Evolutionary conservation across 2,113 vertebrate species (phyloP), one percentile per base, ranked within the genome.

Genomic region (Hippocampus mohnikei): DNA sequence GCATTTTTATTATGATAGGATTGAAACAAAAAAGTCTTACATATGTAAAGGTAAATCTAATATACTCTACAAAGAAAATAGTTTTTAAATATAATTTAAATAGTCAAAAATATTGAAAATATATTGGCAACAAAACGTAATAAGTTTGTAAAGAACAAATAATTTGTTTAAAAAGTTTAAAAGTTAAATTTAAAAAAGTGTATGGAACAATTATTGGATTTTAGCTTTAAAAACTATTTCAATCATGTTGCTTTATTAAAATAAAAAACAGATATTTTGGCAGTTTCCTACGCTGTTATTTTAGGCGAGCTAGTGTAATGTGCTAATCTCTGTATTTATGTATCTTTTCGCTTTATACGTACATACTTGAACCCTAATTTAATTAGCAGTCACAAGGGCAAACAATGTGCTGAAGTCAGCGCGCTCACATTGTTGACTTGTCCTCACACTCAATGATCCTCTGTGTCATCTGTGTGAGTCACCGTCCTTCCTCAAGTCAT

Each of bases 391-490:
- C 68, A 76, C 66, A 78, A 63, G 23, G 60, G 64, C 23, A 33
- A 42, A 16, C 25, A 56, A 65, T 27, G 42, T 18, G 63, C 63
- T 65, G 63, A 65, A 44, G 42, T 65, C 63, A 46, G 42, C 15
- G 48, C 63, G 10, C 5, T 23, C 8, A 9, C 29, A 11, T 52
- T 29, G 41, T 11, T 46, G 15, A 18, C 46, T 66, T 50, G 20
- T 50, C 23, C 20, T 37, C 23, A 37, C n/a, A 69, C 63, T 76
- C 61, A 80, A 48, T 76, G 63, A 52, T 40, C 2, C 56, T n/a
- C 50, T 80, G n/a, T 80, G 73, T 69, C 27, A 23, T 46, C 59
- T 70, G 71, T 61, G 64, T 69, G 80, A 73, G 62, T 72, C 74
- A 50, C 23, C 62, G 46, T 13, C 8, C 48, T 73, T 62, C 40